Evolutionary conservation across 2,888 invertebrate genomes (phyloP), one percentile per base, ranked within the genome.

Genomic region (Cancer borealis): DNA sequence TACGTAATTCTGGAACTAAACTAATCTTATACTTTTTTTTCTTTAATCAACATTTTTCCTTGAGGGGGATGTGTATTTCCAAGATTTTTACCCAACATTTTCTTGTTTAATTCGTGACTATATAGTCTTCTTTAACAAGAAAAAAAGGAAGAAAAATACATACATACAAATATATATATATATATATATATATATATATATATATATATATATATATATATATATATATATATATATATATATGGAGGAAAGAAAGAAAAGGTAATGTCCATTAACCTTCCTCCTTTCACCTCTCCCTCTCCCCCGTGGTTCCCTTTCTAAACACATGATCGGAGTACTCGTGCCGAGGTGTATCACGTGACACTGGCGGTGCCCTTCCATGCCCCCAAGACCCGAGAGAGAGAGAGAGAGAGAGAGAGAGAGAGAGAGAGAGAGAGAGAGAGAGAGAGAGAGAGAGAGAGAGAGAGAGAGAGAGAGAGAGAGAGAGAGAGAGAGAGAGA

Each of bases 401-500:
- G 84, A 84, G n/a, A 84, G 84, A 84, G 84, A 84, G 39, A 84
- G 84, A 84, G 84, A 84, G 84, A 84, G 84, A 39, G 84, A 30
- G 73, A 73, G 73, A 73, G 73, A 73, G 73, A 73, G 73, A 17
- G 17, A 17, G 60, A 66, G 17, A 66, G 60, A 17, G 17, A 17
- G 12, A 66, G 17, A 66, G 17, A 73, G 66, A 73, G 66, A 73
- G 66, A 73, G 66, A 73, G 66, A 73, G 66, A 73, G 66, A 73
- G 66, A 73, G n/a, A 21, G 66, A 54, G 14, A 10, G 54, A 54
- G 10, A 14, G 54, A 39, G 84, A 30, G 39, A 84, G 66, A 66
- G 66, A 66, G 66, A 66, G 66, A 66, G 66, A 66, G 66, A 66
- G 66, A 66, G 21, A 66, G 66, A 21, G 54, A 54, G 54, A 54